Conservation (phyloP, 2,113 vertebrate genomes). For the Lates calcarifer region DNA sequence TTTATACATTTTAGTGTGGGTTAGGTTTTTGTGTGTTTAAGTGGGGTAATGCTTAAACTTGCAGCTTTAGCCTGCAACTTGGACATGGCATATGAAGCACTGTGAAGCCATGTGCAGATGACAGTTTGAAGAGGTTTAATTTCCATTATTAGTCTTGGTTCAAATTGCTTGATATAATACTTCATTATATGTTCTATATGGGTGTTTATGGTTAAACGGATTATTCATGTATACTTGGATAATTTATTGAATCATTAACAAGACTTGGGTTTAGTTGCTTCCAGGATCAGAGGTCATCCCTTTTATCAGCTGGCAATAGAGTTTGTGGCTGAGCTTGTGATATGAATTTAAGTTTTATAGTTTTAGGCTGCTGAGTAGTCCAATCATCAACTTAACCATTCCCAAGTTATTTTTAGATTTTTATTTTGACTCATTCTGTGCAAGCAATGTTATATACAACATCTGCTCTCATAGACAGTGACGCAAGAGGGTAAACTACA, state of each 20-base stretch:
- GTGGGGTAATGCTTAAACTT: neutral
- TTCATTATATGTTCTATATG: neutral
- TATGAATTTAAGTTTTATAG: neutral
- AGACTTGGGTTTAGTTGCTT: neutral
- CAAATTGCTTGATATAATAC: neutral
- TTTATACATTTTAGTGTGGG: neutral
- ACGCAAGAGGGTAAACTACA: neutral
- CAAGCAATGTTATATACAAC: neutral
- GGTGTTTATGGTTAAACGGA: neutral
- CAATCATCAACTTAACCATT: neutral
- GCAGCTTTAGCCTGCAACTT: slow-evolving; percentile 1
- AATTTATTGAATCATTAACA: neutral
- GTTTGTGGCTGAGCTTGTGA: neutral
- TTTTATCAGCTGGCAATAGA: neutral
- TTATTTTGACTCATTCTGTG: neutral
- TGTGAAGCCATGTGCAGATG: neutral
- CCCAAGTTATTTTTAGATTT: neutral
- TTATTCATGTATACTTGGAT: neutral
- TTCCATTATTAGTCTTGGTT: neutral
- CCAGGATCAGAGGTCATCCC: neutral
- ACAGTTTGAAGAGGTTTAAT: neutral
- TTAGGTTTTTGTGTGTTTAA: neutral
- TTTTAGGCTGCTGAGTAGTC: neutral
- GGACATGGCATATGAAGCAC: neutral
- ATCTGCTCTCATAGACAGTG: neutral